phyloP scores from a whole-genome alignment of 2,113 vertebrate species.

The Acanthisitta chloris region DNA sequence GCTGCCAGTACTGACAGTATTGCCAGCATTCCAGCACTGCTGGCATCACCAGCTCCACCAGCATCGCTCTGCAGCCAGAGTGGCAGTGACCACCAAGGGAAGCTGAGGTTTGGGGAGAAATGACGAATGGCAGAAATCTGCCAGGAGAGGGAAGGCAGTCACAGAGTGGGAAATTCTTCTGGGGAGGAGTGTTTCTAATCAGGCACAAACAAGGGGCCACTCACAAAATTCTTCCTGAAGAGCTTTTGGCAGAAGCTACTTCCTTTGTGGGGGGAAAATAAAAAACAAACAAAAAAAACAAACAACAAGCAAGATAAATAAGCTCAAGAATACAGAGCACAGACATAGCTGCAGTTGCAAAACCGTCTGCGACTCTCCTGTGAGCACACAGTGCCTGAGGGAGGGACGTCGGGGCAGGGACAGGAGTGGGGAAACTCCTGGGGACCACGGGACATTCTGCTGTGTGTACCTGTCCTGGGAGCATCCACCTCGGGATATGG shows the following conservation, averaged over 20 bases:
- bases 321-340: not conserved
- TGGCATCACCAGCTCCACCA: not conserved
- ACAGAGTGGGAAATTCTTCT: fast-evolving
- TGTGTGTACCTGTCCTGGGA: not conserved
- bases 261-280: not conserved
- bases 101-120: not conserved
- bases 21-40: not conserved
- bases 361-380: fast-evolving
- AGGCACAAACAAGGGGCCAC: not conserved
- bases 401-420: fast-evolving
- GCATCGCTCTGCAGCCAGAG: not conserved
- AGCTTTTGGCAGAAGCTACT: not conserved
- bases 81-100: fast-evolving
- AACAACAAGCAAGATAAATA: not conserved
- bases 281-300: too few relatives aligned
- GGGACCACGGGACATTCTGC: not conserved
- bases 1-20: not conserved
- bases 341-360: not conserved
- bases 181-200: not conserved
- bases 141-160: not conserved
- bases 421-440: fast-evolving
- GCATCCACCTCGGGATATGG: fast-evolving
- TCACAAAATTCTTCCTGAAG: not conserved
- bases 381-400: not conserved
- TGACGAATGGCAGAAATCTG: fast-evolving